phyloP scores from a whole-genome alignment of 2,888 invertebrate species.

The Tholera decimalis region DNA sequence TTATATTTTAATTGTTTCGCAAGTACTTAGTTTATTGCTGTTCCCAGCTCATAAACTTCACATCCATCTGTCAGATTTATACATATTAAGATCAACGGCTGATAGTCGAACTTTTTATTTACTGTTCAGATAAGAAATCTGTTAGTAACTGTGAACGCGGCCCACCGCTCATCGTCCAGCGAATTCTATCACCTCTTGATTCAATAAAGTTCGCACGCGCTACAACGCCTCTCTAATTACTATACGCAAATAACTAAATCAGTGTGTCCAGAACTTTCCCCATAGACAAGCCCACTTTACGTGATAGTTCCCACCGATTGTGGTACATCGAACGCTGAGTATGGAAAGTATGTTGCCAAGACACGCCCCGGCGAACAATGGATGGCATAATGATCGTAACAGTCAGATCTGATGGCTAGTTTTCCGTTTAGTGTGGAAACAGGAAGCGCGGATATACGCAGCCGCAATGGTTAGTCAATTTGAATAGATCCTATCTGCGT shows the following conservation, averaged over 20 bases:
- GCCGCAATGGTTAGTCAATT: conserved; percentile 45
- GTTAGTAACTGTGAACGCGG: conserved; percentile 1
- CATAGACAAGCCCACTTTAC: conserved; percentile 71
- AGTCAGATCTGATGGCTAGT: conserved; percentile 73
- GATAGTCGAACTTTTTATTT: conserved; percentile 1
- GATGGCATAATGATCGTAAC: conserved; percentile 80
- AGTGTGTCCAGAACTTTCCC: conserved; percentile 60
- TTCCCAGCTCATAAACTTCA: background rate
- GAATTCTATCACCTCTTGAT: conserved; percentile 45
- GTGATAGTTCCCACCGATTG: conserved; percentile 77
- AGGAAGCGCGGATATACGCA: conserved; percentile 48
- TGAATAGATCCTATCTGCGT: conserved; percentile 57
- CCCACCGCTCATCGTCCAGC: conserved; percentile 18
- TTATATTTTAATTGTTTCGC: background rate
- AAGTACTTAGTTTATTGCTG: background rate
- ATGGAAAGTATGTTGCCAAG: conserved; percentile 77
- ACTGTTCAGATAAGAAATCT: conserved; percentile 29
- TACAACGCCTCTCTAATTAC: conserved; percentile 49
- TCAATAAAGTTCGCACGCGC: conserved; percentile 46
- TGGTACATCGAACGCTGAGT: conserved; percentile 64
- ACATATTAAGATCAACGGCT: background rate
- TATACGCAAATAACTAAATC: conserved; percentile 56
- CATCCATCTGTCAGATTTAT: background rate
- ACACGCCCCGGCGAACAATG: conserved; percentile 77
- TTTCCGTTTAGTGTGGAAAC: conserved; percentile 59